A percentile compares a stretch with the other conserved stretches of the same genome.
These are phyloP conservation scores for Trachythela sp. DNA, from an alignment of 64 coral and sea anemone species.

Conservation along the genomic window DNA sequence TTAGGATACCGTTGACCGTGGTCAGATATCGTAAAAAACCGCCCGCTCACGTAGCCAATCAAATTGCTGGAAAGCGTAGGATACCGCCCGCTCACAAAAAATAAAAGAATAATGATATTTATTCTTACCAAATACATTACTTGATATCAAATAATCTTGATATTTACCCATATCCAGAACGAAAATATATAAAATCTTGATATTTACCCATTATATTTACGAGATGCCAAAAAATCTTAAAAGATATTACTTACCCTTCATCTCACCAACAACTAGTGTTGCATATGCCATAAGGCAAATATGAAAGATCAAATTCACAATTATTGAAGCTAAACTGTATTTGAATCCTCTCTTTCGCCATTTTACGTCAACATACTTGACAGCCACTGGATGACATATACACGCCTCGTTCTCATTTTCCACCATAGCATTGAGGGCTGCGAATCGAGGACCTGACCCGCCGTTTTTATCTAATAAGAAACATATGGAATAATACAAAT, in stretches of 20 bases:
- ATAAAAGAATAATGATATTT: too few species aligned
- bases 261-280: neutral
- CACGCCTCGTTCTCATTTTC: neutral
- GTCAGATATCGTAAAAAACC: too few species aligned
- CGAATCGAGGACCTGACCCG: neutral
- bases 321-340: neutral
- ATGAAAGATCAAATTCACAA: neutral
- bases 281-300: neutral
- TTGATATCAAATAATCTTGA: too few species aligned
- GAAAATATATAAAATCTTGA: too few species aligned
- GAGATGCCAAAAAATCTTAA: neutral
- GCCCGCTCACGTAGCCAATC: too few species aligned
- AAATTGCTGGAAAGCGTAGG: too few species aligned
- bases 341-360: neutral
- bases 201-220: neutral
- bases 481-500: neutral
- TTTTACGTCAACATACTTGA: neutral
- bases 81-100: too few species aligned
- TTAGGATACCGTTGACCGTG: too few species aligned
- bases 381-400: neutral
- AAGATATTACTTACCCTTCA: neutral
- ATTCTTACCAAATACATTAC: too few species aligned
- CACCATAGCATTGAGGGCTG: neutral
- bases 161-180: too few species aligned
- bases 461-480: neutral